Percentiles rank a stretch among this genome's conserved stretches.
These are phyloP conservation scores for Caenorhabditis sulstoni DNA, from an alignment of 2,888 invertebrate species.

Conservation along the genomic window DNA sequence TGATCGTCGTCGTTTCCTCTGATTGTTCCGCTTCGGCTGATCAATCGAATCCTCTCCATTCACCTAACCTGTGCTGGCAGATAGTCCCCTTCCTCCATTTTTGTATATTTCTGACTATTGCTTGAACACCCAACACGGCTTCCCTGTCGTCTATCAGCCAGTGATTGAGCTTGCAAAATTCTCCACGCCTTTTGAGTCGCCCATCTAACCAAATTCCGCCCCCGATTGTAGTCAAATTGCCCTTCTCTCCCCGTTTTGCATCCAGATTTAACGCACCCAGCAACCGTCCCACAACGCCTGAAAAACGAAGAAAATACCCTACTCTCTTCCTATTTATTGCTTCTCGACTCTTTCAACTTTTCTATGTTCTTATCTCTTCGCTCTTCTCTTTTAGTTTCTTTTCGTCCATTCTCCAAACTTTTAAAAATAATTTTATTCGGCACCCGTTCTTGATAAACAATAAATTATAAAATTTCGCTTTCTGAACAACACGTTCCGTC, in stretches of 20 bases:
- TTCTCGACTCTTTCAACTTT: constrained; percentile 18
- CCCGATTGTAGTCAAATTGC: constrained; percentile 11
- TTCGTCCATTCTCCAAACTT: too few species aligned
- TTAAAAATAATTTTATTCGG: constrained; percentile 9
- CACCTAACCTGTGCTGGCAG: constrained; percentile 1
- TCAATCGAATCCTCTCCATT: not conserved
- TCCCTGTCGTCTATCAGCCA: constrained; percentile 20
- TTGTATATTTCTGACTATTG: constrained; percentile 53
- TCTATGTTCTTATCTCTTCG: constrained; percentile 3
- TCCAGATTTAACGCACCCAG: constrained; percentile 19
- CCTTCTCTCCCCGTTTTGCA: constrained; percentile 3
- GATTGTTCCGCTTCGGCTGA: constrained; percentile 4
- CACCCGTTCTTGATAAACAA: constrained; percentile 12
- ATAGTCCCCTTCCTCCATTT: constrained; percentile 21
- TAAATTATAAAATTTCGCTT: constrained; percentile 25
- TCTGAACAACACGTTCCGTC: not conserved
- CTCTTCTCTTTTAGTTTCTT: constrained; percentile 5
- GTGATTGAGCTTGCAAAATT: constrained; percentile 54
- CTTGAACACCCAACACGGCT: not conserved
- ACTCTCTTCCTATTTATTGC: constrained; percentile 28
- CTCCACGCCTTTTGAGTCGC: constrained; percentile 19
- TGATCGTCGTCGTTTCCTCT: constrained; percentile 30
- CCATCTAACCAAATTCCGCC: not conserved
- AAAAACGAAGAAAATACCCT: not conserved
- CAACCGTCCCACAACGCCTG: not conserved